Evolutionary conservation across 2,797 vertebrate genomes (phyloP).

Genomic region (Mycteria americana): DNA sequence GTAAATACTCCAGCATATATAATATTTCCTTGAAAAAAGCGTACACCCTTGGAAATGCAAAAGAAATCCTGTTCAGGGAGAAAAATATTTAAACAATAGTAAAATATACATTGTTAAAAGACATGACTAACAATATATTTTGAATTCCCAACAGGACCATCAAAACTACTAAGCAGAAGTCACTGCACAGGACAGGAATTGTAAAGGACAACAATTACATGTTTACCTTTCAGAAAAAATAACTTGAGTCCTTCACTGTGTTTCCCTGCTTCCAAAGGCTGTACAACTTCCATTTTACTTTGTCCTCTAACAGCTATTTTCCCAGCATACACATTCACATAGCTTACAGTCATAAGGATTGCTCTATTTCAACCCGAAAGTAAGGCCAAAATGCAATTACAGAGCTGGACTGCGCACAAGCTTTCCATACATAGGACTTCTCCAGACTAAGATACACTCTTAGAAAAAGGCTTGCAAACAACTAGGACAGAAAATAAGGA

Average conservation of each 20-base stretch:
- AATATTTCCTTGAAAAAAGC: not conserved
- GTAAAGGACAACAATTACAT: not conserved
- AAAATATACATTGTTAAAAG: not conserved
- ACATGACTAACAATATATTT: not conserved
- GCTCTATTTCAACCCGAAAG: not conserved
- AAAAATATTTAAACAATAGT: not conserved
- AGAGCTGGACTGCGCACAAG: fast-evolving
- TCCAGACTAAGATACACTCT: not conserved
- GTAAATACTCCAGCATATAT: not conserved
- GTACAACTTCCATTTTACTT: not conserved
- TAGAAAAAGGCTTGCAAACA: not conserved
- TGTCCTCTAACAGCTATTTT: not conserved
- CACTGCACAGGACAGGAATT: not conserved
- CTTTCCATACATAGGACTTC: not conserved
- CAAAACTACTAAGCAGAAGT: not conserved
- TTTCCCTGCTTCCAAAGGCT: not conserved
- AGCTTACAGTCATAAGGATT: not conserved
- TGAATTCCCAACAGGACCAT: not conserved
- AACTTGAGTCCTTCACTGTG: not conserved
- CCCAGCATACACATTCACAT: not conserved
- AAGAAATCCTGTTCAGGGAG: not conserved
- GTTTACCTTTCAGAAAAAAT: not conserved
- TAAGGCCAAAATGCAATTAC: not conserved
- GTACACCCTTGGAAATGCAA: not conserved
- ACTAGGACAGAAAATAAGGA: not conserved